These are phyloP conservation scores for Poeciliopsis turneri DNA, from an alignment of 2,797 vertebrate genomes.

Conservation along the genomic window DNA sequence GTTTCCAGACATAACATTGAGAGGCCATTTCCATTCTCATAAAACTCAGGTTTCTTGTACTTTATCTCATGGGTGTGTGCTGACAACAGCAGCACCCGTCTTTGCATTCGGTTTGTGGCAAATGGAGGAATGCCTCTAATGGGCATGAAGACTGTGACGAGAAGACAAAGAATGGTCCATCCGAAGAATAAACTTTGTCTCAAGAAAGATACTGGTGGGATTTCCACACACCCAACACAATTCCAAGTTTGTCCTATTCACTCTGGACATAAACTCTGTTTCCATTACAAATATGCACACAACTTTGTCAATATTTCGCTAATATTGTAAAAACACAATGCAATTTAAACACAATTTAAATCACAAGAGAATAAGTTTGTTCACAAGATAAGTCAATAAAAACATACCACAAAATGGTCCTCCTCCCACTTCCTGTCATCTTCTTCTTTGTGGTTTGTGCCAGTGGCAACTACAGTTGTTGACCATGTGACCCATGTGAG, in stretches of 20 bases:
- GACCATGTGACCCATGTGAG: no score
- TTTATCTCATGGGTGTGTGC: neutral
- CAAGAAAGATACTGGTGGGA: neutral
- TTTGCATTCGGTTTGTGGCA: neutral
- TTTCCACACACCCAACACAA: neutral
- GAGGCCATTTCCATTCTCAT: neutral
- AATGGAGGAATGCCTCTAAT: neutral
- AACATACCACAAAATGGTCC: no score
- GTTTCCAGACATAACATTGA: neutral
- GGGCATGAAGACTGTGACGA: neutral
- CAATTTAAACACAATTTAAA: no score
- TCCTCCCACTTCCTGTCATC: no score
- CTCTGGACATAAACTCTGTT: neutral
- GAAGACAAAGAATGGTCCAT: neutral
- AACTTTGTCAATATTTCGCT: no score
- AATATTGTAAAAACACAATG: no score
- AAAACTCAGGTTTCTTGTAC: neutral
- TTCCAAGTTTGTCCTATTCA: neutral
- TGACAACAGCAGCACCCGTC: neutral
- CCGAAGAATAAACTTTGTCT: neutral
- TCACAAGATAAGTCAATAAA: no score
- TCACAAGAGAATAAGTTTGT: no score
- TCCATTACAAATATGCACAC: no score
- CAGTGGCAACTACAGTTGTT: no score
- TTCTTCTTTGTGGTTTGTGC: no score